phyloP scores from a whole-genome alignment of 2,797 vertebrate genomes.

The Alca torda region DNA sequence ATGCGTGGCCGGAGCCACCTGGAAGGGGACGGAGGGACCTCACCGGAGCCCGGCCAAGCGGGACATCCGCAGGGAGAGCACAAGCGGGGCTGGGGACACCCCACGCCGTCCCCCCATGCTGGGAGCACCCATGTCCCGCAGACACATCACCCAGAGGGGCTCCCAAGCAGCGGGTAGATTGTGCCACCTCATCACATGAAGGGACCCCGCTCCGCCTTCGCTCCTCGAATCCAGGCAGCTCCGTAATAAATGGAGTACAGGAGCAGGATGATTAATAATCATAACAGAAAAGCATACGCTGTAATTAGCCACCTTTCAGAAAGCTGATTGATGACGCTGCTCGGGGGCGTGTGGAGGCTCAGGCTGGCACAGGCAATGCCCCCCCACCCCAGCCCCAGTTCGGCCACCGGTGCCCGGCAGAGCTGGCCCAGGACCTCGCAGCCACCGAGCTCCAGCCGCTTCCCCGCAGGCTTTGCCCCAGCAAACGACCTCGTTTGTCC shows the following conservation, averaged over 20 bases:
- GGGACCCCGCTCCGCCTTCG: rapidly evolving
- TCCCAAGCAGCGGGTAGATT: not conserved
- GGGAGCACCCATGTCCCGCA: not conserved
- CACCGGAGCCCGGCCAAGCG: rapidly evolving
- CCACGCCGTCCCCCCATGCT: rapidly evolving
- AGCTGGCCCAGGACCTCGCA: rapidly evolving
- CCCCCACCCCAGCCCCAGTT: not conserved
- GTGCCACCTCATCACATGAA: rapidly evolving
- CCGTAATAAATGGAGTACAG: rapidly evolving
- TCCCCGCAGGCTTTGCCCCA: not conserved
- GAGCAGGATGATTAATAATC: conserved; percentile 21
- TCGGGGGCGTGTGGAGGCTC: not conserved
- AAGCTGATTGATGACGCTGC: conserved; percentile 17
- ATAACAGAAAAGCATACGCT: not conserved
- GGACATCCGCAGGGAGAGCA: not conserved
- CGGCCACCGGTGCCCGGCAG: not conserved
- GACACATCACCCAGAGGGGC: not conserved
- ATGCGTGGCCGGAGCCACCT: rapidly evolving
- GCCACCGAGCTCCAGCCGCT: not conserved
- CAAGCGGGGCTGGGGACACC: not conserved
- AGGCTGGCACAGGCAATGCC: not conserved
- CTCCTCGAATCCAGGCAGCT: not conserved
- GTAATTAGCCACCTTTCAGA: conserved; percentile 29
- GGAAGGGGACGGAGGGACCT: not conserved
- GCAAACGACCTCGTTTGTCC: not conserved